phyloP scores from a whole-genome alignment of 2,888 invertebrate species.

The Keiferia lycopersicella region DNA sequence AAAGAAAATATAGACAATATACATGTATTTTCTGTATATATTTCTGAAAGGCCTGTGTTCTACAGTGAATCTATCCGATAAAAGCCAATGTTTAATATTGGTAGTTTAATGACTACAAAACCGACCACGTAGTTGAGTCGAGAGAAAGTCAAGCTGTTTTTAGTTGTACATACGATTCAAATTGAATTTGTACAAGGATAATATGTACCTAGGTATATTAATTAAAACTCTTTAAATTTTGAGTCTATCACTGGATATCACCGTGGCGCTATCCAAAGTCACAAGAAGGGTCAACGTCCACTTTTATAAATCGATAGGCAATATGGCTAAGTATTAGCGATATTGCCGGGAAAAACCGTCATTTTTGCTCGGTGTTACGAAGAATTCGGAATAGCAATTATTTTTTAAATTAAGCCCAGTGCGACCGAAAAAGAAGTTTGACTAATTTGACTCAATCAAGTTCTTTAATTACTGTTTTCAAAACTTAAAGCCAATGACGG shows the following conservation, averaged over 20 bases:
- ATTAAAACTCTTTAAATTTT: too few relatives aligned
- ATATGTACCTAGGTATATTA: too few relatives aligned
- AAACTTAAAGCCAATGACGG: neutral
- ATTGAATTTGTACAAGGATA: too few relatives aligned
- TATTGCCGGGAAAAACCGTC: slow-evolving; percentile 20
- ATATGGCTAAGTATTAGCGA: slow-evolving; percentile 32
- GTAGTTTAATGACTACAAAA: too few relatives aligned
- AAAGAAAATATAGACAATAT: too few relatives aligned
- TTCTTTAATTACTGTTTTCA: slow-evolving; percentile 19
- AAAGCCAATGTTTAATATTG: too few relatives aligned
- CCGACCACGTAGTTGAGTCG: too few relatives aligned
- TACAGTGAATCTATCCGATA: too few relatives aligned
- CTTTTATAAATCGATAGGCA: slow-evolving; percentile 29
- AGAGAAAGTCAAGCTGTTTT: too few relatives aligned
- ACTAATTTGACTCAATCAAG: slow-evolving; percentile 23
- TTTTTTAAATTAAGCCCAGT: slow-evolving; percentile 27
- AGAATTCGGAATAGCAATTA: slow-evolving; percentile 25
- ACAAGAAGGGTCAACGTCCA: slow-evolving; percentile 22
- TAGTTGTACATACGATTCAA: too few relatives aligned
- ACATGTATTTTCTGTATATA: too few relatives aligned
- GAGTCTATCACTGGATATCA: neutral
- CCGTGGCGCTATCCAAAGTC: slow-evolving; percentile 14
- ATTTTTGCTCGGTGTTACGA: slow-evolving; percentile 1
- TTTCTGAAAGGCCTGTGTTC: too few relatives aligned
- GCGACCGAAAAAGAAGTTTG: slow-evolving; percentile 23